phyloP scores from a whole-genome alignment of 2,113 vertebrate genomes.

The Sus scrofa region T2T-Sscrofa CM000813.6:137649001-137649500 shows the following conservation, averaged over 20 bases:
- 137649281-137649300: background rate
- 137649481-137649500: background rate
- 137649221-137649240: conserved; percentile 55
- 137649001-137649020: background rate
- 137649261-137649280: background rate
- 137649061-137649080: conserved; percentile 71
- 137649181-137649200: conserved; percentile 81
- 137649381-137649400: background rate
- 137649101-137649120: conserved; percentile 79
- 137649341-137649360: background rate
- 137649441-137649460: background rate
- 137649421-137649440: background rate
- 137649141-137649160: conserved; percentile 81
- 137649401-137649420: background rate
- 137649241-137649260: conserved; percentile 39
- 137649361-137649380: background rate
- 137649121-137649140: conserved; percentile 81
- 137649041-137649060: conserved; percentile 63
- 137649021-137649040: conserved; percentile 49
- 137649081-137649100: conserved; percentile 62
- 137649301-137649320: background rate
- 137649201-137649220: conserved; percentile 64
- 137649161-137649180: conserved; percentile 82
- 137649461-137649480: background rate
- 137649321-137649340: background rate